Evolutionary conservation across 2,888 invertebrate species (phyloP).

Genomic region (Listrodromus nycthemerus): DNA sequence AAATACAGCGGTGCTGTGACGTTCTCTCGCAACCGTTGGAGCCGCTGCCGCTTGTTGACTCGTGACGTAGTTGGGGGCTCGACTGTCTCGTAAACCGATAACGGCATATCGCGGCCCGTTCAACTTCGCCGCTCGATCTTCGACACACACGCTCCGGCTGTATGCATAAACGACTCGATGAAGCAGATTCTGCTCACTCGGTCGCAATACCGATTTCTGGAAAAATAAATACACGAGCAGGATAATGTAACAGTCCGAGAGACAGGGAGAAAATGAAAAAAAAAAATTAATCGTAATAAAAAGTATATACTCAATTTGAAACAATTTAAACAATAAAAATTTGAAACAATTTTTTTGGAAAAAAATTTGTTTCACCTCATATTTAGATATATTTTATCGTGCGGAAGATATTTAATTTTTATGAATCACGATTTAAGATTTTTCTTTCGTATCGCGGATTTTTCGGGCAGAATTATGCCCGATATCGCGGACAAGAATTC

Average conservation of each 20-base stretch:
- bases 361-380: neutral
- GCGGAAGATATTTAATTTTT: neutral
- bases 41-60: constrained; percentile 38
- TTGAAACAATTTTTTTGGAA: neutral
- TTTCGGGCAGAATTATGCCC: neutral
- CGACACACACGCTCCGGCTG: neutral
- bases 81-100: constrained; percentile 60
- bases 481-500: neutral
- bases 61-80: constrained; percentile 65
- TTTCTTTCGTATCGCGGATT: neutral
- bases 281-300: neutral
- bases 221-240: neutral
- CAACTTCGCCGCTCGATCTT: constrained; percentile 37
- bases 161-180: constrained; percentile 33
- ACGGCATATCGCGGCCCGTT: constrained; percentile 55
- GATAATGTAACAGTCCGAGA: neutral
- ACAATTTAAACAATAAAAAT: neutral
- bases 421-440: neutral
- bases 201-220: neutral
- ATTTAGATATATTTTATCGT: neutral
- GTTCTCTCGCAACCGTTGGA: constrained; percentile 28
- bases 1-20: constrained; percentile 34
- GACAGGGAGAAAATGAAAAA: no score
- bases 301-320: neutral
- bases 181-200: neutral